Conservation (phyloP, 2,888 invertebrate genomes). For the Tineola bisselliella region DNA sequence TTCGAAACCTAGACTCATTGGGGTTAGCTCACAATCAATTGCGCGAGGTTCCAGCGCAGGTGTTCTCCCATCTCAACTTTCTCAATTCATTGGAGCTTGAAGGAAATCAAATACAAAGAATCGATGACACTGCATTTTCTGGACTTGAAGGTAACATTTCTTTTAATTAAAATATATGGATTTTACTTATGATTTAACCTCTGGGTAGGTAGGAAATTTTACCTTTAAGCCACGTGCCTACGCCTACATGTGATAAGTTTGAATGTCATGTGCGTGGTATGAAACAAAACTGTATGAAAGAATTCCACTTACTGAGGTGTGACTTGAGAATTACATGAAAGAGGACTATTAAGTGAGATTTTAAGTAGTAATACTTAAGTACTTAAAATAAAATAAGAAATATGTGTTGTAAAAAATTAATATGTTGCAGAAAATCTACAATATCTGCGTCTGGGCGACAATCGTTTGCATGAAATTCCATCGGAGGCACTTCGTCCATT, state of each 20-base stretch:
- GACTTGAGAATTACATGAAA: too few species aligned
- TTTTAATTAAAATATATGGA: conserved; percentile 17
- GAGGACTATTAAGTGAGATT: not conserved
- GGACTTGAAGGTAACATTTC: conserved; percentile 86
- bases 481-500: conserved; percentile 84
- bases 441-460: conserved; percentile 88
- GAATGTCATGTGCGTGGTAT: too few species aligned
- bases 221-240: too few species aligned
- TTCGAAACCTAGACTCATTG: conserved; percentile 82
- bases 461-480: conserved; percentile 86
- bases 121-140: conserved; percentile 86
- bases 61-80: conserved; percentile 82
- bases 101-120: conserved; percentile 81
- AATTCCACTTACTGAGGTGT: too few species aligned
- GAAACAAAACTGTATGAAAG: too few species aligned
- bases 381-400: too few species aligned
- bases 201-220: too few species aligned
- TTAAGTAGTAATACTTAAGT: too few species aligned
- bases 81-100: conserved; percentile 90
- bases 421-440: conserved; percentile 80
- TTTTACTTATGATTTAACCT: too few species aligned
- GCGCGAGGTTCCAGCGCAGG: conserved; percentile 79
- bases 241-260: too few species aligned
- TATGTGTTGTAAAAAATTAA: not conserved
- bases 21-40: conserved; percentile 88